Evolutionary conservation across 2,113 vertebrate species (phyloP).

Genomic region (Mobula hypostoma): DNA sequence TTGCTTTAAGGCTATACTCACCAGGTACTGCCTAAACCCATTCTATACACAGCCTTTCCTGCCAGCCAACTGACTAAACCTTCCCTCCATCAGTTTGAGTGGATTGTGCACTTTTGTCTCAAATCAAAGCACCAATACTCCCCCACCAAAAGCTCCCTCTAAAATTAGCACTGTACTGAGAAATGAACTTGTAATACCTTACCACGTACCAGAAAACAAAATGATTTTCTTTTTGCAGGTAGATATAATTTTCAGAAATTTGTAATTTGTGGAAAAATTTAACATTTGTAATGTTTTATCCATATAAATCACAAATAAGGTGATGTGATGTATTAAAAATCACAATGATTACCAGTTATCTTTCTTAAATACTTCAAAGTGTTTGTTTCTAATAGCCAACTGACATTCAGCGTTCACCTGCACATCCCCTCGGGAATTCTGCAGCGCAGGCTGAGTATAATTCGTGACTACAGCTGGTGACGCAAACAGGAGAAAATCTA

Average conservation of each 20-base stretch:
- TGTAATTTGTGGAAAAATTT: neutral
- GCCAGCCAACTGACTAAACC: neutral
- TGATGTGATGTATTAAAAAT: neutral
- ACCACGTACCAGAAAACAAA: neutral
- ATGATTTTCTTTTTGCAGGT: neutral
- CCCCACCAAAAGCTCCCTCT: neutral
- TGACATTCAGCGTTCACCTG: slow-evolving; percentile 24
- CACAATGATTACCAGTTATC: neutral
- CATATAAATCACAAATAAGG: neutral
- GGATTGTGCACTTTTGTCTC: neutral
- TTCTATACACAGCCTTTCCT: neutral
- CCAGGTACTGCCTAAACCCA: too few species aligned
- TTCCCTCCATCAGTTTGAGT: neutral
- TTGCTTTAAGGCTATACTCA: neutral
- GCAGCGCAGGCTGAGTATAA: slow-evolving; percentile 50
- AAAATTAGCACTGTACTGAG: neutral
- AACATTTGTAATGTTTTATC: neutral
- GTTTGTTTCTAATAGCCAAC: neutral
- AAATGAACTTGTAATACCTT: neutral
- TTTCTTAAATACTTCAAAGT: slow-evolving; percentile 42
- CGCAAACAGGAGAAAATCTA: slow-evolving; percentile 55
- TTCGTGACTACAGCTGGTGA: slow-evolving; percentile 56
- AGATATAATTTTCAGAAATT: neutral
- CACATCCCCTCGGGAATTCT: slow-evolving; percentile 49
- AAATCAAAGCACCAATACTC: neutral